Percentiles rank a stretch among this genome's conserved stretches.
Conservation (phyloP, 2,797 vertebrate genomes). For the Sebastes alutus region DNA sequence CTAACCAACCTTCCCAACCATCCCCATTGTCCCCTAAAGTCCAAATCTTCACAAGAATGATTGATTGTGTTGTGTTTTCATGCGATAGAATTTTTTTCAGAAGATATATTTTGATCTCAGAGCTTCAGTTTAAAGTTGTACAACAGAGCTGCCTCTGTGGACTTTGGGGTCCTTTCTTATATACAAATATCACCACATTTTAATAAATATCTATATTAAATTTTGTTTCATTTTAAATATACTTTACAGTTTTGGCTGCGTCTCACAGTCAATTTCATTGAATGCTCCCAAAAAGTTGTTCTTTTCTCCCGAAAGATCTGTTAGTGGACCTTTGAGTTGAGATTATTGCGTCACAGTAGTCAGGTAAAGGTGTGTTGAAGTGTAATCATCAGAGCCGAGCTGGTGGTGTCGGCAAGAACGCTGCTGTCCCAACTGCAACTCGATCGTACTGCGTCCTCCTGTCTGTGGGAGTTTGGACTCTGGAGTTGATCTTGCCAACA, state of each 20-base stretch:
- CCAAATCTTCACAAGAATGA: too few species aligned
- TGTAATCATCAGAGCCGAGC: neutral
- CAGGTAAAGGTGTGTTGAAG: accelerated
- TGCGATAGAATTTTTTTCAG: neutral
- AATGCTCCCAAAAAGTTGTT: neutral
- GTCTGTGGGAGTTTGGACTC: neutral
- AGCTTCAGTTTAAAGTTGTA: neutral
- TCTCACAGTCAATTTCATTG: neutral
- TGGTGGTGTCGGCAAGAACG: neutral
- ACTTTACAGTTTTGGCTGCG: neutral
- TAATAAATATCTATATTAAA: neutral
- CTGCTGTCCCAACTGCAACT: neutral
- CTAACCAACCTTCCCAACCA: too few species aligned
- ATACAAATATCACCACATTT: neutral
- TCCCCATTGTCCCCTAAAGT: too few species aligned
- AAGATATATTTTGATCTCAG: neutral
- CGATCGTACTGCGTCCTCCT: neutral
- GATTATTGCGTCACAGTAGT: neutral
- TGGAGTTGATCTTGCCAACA: neutral
- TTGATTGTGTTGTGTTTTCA: neutral
- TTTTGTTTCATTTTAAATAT: neutral
- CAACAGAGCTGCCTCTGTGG: neutral
- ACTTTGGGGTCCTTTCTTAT: neutral
- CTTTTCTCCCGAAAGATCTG: accelerated
- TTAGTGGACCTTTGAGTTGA: neutral